Conservation (phyloP, 37 sponge, comb jelly and placozoan genomes). For the Hormiphora californensis region DNA sequence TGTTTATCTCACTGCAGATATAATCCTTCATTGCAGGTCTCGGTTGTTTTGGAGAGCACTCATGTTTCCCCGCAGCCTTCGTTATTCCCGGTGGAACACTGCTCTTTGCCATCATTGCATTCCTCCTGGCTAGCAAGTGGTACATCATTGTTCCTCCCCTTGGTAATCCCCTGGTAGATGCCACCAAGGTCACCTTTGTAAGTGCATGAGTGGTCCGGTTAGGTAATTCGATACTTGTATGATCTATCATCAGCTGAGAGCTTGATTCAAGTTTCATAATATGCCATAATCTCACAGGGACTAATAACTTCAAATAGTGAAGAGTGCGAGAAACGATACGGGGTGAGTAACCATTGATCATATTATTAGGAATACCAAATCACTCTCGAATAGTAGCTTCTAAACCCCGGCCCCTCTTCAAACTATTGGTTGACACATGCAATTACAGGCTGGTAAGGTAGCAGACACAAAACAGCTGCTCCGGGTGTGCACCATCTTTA, state of each 20-base stretch:
- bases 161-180: constrained; percentile 46
- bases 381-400: too few relatives aligned
- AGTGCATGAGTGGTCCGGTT: too few relatives aligned
- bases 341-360: too few relatives aligned
- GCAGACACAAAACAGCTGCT: constrained; percentile 16
- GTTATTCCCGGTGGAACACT: constrained; percentile 89
- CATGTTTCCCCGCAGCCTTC: constrained; percentile 86
- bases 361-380: too few relatives aligned
- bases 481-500: constrained; percentile 64
- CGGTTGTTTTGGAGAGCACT: constrained; percentile 1
- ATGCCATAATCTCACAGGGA: too few relatives aligned
- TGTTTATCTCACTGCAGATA: neutral
- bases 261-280: too few relatives aligned
- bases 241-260: too few relatives aligned
- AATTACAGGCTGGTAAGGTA: constrained; percentile 56
- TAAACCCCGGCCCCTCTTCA: too few relatives aligned
- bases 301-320: too few relatives aligned
- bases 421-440: too few relatives aligned
- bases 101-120: constrained; percentile 70
- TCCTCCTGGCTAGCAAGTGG: constrained; percentile 55
- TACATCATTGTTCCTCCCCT: constrained; percentile 57
- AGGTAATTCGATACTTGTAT: too few relatives aligned
- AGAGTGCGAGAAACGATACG: too few relatives aligned
- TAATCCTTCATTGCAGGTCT: neutral
- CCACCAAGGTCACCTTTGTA: constrained; percentile 47